Evolutionary conservation across 2,888 invertebrate species (phyloP).

Genomic region (Selenia dentaria): DNA sequence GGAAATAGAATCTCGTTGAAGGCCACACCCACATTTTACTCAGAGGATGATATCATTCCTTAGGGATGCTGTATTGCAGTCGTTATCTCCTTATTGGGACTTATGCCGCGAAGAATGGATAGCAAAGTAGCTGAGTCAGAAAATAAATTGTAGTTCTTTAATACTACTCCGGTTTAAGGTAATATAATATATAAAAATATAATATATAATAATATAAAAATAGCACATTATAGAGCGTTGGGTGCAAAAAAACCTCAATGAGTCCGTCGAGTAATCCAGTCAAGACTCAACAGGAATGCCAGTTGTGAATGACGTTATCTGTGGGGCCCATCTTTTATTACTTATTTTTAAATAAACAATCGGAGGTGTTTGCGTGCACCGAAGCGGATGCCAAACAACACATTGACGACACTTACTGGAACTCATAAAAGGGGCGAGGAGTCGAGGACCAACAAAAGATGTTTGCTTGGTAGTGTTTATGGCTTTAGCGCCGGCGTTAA

Average conservation of each 20-base stretch:
- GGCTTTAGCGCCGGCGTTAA: conserved; percentile 28
- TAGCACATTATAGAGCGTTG: no score
- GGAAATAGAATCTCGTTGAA: not conserved
- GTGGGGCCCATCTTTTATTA: conserved; percentile 3
- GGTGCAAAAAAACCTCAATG: not conserved
- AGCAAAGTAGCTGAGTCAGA: no score
- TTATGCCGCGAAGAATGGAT: not conserved
- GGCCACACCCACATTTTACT: not conserved
- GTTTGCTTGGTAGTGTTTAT: conserved; percentile 19
- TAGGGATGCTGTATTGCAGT: not conserved
- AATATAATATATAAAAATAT: no score
- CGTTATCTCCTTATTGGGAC: not conserved
- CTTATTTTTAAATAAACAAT: conserved; percentile 11
- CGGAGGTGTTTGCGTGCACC: not conserved
- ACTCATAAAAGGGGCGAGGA: conserved; percentile 20
- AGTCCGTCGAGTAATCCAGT: not conserved
- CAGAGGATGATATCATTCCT: conserved; percentile 7
- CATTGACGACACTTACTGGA: conserved; percentile 27
- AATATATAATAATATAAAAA: no score
- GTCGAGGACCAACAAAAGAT: conserved; percentile 14
- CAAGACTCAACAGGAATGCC: not conserved
- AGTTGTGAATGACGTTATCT: conserved; percentile 27
- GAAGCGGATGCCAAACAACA: conserved; percentile 25
- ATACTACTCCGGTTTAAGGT: no score
- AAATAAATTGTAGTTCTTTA: no score